These are phyloP conservation scores for Ischnura elegans DNA, from an alignment of 2,888 invertebrate genomes.

Conservation along the genomic window DNA sequence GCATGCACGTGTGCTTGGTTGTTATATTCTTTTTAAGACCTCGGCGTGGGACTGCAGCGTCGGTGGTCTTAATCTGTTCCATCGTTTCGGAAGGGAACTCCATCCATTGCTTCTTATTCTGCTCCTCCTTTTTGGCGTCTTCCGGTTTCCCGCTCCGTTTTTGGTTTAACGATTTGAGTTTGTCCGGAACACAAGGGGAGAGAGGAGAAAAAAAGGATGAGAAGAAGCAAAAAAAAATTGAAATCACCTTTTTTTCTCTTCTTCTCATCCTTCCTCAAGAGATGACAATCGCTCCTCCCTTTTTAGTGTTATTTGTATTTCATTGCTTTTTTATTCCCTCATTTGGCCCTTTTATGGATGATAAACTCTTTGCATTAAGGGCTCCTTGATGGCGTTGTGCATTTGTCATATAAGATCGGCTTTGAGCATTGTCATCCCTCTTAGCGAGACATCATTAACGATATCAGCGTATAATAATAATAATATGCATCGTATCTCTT, in stretches of 20 bases:
- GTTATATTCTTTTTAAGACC: not conserved
- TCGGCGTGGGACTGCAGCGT: not conserved
- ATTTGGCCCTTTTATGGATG: conserved; percentile 41
- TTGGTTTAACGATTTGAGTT: not conserved
- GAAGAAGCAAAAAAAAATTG: not conserved
- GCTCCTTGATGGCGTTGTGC: conserved; percentile 1
- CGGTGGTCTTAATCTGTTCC: not conserved
- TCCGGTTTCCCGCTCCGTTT: not conserved
- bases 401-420: conserved; percentile 32
- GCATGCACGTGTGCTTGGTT: not conserved
- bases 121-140: no score
- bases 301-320: conserved; percentile 41
- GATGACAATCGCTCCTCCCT: conserved; percentile 32
- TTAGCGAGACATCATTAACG: conserved; percentile 43
- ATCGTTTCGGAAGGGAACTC: not conserved
- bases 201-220: not conserved
- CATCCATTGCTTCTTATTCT: not conserved
- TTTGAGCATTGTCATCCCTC: conserved; percentile 24
- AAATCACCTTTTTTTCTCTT: not conserved
- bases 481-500: not conserved
- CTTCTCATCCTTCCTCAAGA: not conserved
- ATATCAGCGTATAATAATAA: conserved; percentile 23
- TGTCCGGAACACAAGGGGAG: not conserved
- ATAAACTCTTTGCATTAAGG: conserved; percentile 29
- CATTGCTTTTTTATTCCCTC: conserved; percentile 57